Percentiles rank a stretch among this genome's conserved stretches.
These are phyloP conservation scores for Horisme vitalbata DNA, from an alignment of 2,888 invertebrate species.

Conservation along the genomic window DNA sequence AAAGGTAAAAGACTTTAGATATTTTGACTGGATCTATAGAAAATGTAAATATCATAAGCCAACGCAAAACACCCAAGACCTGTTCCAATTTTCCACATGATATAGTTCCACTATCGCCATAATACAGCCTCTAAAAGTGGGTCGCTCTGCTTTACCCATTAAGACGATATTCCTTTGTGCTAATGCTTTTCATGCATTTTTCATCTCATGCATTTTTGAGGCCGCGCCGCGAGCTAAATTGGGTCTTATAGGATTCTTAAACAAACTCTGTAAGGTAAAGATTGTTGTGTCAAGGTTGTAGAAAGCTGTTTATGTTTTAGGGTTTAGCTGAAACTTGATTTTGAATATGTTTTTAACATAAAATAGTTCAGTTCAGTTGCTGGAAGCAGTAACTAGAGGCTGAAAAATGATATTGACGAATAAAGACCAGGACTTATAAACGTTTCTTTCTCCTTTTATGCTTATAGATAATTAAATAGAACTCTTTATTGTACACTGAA, in stretches of 20 bases:
- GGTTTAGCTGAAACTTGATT: too few species aligned
- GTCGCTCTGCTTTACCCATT: constrained; percentile 35
- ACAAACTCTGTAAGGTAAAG: constrained; percentile 10
- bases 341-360: too few species aligned
- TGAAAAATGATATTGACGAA: too few species aligned
- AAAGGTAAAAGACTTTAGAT: too few species aligned
- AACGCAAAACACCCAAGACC: constrained; percentile 9
- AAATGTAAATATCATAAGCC: too few species aligned
- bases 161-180: constrained; percentile 37
- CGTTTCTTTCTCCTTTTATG: too few species aligned
- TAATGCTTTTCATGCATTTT: constrained; percentile 38
- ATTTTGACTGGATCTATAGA: too few species aligned
- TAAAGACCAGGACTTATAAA: too few species aligned
- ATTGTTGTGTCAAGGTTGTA: constrained; percentile 9
- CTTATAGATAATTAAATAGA: too few species aligned
- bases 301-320: background rate
- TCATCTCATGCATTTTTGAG: constrained; percentile 38
- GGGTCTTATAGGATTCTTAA: constrained; percentile 30
- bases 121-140: constrained; percentile 31
- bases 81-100: constrained; percentile 33
- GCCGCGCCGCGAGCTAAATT: constrained; percentile 31
- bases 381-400: too few species aligned
- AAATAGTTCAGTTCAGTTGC: too few species aligned
- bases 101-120: constrained; percentile 28
- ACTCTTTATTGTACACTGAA: too few species aligned